These are phyloP conservation scores for Beris morrisii DNA, from an alignment of 2,888 invertebrate species.

Conservation along the genomic window DNA sequence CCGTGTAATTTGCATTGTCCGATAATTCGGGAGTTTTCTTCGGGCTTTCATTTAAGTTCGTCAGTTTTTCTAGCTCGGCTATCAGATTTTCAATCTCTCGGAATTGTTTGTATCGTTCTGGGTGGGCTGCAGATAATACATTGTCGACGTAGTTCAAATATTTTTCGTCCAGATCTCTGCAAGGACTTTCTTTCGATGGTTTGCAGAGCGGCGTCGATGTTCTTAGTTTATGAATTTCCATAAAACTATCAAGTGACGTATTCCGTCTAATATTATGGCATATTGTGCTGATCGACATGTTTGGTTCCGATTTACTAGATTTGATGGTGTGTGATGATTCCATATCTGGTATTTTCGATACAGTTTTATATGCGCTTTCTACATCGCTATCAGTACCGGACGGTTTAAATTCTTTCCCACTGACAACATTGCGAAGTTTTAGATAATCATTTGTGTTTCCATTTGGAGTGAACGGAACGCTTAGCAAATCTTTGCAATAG, in stretches of 20 bases:
- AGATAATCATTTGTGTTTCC: neutral
- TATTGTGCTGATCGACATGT: neutral
- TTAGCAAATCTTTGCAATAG: neutral
- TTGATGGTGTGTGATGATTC: neutral
- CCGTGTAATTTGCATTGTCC: neutral
- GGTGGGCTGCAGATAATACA: too few species aligned
- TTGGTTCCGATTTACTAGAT: slow-evolving; percentile 9
- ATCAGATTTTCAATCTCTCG: slow-evolving; percentile 2
- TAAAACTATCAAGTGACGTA: neutral
- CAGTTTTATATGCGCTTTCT: neutral
- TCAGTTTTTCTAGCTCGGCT: neutral
- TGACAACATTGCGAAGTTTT: neutral
- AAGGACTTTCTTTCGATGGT: too few species aligned
- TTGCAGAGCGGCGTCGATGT: neutral
- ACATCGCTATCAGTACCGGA: neutral
- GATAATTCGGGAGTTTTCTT: neutral
- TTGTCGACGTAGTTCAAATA: too few species aligned
- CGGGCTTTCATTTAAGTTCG: too few species aligned
- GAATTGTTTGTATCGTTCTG: neutral
- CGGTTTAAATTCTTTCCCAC: slow-evolving; percentile 2
- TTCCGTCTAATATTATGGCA: neutral
- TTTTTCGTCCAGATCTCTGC: too few species aligned
- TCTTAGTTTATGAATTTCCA: neutral
- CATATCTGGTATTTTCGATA: neutral
- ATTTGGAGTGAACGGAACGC: neutral